Base-by-base conservation (phyloP, 2,888 invertebrate genomes). In the Agriopis aurantiaria region DNA sequence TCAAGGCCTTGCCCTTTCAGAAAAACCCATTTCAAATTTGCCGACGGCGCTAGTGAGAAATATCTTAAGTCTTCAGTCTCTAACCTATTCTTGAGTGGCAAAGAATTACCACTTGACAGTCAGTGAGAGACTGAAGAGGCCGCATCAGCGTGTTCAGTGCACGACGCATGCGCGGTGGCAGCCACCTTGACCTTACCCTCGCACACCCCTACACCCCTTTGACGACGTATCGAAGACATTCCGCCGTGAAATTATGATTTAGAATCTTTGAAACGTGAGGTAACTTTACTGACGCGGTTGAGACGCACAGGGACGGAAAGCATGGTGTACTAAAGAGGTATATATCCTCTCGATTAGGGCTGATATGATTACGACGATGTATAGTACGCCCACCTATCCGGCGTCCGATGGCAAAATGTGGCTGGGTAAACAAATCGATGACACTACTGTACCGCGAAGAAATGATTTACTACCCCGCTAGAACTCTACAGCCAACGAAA, bases 121-220 rank as follows among this genome's bases (percentile, higher is more conserved):
- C 33, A 3, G 33, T 33, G 33, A 33, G 33, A 33, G 33, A 33
- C 55, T 48, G 12, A 61, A 66, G 55, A 49, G 57, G 70, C 51
- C 64, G 86, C 83, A 84, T 80, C 81, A 80, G 75, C 74, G 66
- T 74, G 73, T 77, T 75, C 57, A 82, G 84, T 89, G 88, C 88
- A 88, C 66, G 55, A 80, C 86, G 91, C 92, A 87, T 71, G 92
- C 92, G 90, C 81, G 76, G 10, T 65, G 11, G 48, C 40, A 69
- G 65, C 83, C 88, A 89, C 92, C 92, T 92, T 92, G 92, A 92
- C 92, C 91, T 92, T 91, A 84, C 83, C 80, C 80, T 79, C 75
- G 52, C 75, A 76, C 80, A 77, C 78, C 74, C 60, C 62, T 71
- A 75, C 63, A 10, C 57, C 40, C 66, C 17, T 43, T 49, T 52